phyloP scores from a whole-genome alignment of 1,140 invertebrate genomes.

The Trachelipus rathkii region DNA sequence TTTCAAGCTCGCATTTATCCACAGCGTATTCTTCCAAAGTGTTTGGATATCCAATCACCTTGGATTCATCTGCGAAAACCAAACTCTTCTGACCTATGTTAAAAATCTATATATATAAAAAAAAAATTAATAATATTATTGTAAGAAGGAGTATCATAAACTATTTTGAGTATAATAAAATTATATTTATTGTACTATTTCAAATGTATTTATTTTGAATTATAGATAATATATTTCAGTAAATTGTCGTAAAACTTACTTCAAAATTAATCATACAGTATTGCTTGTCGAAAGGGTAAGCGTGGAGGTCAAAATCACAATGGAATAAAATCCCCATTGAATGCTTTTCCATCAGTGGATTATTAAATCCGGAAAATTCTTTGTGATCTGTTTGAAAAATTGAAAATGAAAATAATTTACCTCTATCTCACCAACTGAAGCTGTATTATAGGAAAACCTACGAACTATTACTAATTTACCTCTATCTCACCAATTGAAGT shows the following conservation, averaged over 20 bases:
- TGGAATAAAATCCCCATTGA: background rate
- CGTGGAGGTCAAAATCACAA: background rate
- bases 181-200: background rate
- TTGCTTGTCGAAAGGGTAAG: background rate
- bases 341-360: conserved; percentile 2
- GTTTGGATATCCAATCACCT: background rate
- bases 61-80: background rate
- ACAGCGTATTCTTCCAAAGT: background rate
- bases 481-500: no score
- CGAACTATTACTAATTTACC: no score
- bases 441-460: no score
- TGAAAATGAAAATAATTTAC: no score
- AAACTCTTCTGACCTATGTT: background rate
- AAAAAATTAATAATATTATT: background rate
- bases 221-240: background rate
- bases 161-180: no score
- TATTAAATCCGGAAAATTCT: background rate
- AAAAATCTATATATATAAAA: background rate
- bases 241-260: background rate
- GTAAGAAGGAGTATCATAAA: no score
- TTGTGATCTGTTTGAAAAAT: background rate
- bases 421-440: no score
- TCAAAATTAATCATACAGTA: background rate
- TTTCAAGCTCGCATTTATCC: background rate
- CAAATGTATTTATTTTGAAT: background rate